These are phyloP conservation scores for Hylaeus volcanicus DNA, from an alignment of 1,140 invertebrate genomes.

Conservation along the genomic window DNA sequence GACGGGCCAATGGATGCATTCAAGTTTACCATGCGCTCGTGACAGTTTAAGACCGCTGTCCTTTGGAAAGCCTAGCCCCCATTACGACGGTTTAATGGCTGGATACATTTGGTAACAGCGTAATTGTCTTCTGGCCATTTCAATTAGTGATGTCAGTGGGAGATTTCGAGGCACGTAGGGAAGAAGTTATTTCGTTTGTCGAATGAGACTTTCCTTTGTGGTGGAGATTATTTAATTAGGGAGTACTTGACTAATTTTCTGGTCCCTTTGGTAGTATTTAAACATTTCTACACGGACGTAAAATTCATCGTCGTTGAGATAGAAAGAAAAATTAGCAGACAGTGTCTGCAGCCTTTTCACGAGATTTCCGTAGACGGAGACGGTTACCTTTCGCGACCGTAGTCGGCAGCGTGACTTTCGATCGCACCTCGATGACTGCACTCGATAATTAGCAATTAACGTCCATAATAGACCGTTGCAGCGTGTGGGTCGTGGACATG, in stretches of 20 bases:
- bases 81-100: constrained; percentile 1
- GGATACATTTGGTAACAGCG: neutral
- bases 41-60: neutral
- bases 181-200: neutral
- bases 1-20: neutral
- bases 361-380: neutral
- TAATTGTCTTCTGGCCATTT: neutral
- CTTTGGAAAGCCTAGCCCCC: too few species aligned
- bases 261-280: too few species aligned
- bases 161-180: neutral
- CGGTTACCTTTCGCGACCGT: neutral
- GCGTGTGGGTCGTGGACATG: neutral
- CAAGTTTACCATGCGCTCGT: neutral
- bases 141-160: too few species aligned
- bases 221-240: too few species aligned
- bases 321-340: too few species aligned
- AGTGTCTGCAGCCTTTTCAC: too few species aligned
- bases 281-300: too few species aligned
- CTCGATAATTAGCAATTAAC: constrained; percentile 47
- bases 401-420: neutral
- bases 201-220: too few species aligned
- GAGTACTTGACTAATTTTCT: too few species aligned
- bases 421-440: constrained; percentile 12
- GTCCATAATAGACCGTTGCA: constrained; percentile 2
- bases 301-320: too few species aligned